Percentiles rank a stretch among this genome's conserved stretches.
phyloP scores from a whole-genome alignment of 2,113 vertebrate species.

The Triplophysa tibetana region DNA sequence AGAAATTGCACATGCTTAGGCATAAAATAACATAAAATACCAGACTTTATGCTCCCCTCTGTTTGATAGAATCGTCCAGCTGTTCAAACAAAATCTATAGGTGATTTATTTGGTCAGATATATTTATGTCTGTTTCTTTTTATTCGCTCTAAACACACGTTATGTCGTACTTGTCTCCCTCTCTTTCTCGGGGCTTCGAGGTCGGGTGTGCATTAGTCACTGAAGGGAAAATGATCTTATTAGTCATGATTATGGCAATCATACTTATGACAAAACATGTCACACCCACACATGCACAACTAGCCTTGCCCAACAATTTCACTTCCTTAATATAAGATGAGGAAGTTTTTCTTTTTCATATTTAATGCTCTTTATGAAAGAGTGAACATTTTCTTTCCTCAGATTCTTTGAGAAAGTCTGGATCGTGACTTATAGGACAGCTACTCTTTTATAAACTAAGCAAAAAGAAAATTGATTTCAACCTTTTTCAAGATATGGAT shows the following conservation, averaged over 20 bases:
- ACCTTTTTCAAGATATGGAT: not conserved
- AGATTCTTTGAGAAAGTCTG: no score
- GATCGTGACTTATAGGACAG: no score
- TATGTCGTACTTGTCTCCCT: not conserved
- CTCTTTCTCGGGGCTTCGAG: not conserved
- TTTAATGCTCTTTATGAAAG: no score
- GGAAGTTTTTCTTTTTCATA: not conserved
- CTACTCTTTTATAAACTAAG: not conserved
- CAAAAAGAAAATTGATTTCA: constrained; percentile 5
- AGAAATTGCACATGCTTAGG: no score
- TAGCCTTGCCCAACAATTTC: not conserved
- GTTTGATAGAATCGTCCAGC: not conserved
- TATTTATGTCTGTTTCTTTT: not conserved
- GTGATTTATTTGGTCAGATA: not conserved
- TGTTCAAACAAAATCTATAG: not conserved
- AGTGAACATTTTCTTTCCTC: no score
- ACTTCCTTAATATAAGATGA: not conserved
- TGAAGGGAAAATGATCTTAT: constrained; percentile 16
- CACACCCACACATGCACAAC: not conserved
- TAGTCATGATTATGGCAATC: constrained; percentile 47
- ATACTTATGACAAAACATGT: constrained; percentile 19
- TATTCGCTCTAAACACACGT: not conserved
- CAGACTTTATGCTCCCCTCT: not conserved
- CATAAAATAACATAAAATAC: no score
- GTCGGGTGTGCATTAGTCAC: constrained; percentile 13